Conservation (phyloP, 2,797 vertebrate genomes). For the Sebastes vulpes region DNA sequence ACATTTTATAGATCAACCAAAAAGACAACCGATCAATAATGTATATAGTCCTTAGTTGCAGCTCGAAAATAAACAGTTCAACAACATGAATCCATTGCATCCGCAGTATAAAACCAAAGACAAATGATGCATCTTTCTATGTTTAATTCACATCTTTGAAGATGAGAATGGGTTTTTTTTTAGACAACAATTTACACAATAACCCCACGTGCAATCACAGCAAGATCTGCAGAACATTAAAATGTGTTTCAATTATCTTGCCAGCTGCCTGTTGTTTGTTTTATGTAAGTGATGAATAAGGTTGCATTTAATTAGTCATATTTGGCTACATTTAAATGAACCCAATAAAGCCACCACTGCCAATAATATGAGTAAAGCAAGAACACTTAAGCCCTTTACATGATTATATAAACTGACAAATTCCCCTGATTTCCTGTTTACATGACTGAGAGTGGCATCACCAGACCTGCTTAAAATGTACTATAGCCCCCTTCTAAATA, state of each 20-base stretch:
- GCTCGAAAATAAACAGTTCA: not conserved
- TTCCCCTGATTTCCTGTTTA: conserved; percentile 26
- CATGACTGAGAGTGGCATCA: conserved; percentile 17
- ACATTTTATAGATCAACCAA: not conserved
- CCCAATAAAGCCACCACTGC: conserved; percentile 19
- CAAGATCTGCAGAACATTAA: conserved; percentile 10
- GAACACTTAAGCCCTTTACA: conserved; percentile 33
- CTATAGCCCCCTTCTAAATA: not conserved
- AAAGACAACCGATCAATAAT: not conserved
- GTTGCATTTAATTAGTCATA: conserved; percentile 47
- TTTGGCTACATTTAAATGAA: conserved; percentile 31
- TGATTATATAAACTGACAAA: conserved; percentile 21
- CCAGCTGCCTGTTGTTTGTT: conserved; percentile 53
- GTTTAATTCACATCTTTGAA: not conserved
- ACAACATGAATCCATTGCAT: not conserved
- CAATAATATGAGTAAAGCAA: conserved; percentile 31
- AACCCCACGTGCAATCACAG: conserved; percentile 22
- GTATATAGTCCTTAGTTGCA: not conserved
- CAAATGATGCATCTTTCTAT: not conserved
- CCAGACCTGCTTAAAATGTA: not conserved
- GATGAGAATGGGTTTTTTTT: not conserved
- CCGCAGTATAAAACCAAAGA: not conserved
- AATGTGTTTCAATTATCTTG: conserved; percentile 38
- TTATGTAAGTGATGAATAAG: conserved; percentile 52
- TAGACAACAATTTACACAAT: conserved; percentile 16